These are phyloP conservation scores for Hemicentrotus pulcherrimus DNA, from an alignment of 35 echinoderm and acorn worm species.

Conservation along the genomic window DNA sequence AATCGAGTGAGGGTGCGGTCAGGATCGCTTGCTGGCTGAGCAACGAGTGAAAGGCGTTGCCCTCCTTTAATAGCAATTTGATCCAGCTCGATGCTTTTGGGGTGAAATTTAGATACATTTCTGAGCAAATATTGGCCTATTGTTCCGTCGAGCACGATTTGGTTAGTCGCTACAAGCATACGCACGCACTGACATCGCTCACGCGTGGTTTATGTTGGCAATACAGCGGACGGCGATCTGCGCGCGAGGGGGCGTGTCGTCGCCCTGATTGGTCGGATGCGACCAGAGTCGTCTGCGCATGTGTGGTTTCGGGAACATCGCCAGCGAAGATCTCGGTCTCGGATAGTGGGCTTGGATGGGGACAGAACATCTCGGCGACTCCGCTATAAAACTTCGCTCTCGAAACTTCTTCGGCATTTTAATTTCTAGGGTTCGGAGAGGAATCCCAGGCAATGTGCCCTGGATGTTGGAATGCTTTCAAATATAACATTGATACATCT, in stretches of 20 bases:
- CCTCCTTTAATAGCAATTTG: constrained; percentile 25
- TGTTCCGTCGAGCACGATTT: not conserved
- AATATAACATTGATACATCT: not conserved
- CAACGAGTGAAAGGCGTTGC: not conserved
- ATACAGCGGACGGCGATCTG: no score
- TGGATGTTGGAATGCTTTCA: not conserved
- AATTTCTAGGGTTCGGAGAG: not conserved
- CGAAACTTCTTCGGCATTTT: not conserved
- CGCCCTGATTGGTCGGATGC: not conserved
- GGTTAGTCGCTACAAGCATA: not conserved
- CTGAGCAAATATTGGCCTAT: not conserved
- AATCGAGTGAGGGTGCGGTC: not conserved
- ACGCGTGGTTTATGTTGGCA: not conserved
- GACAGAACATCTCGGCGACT: constrained; percentile 6
- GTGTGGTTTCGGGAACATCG: not conserved
- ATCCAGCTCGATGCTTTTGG: constrained; percentile 27
- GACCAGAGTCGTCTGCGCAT: not conserved
- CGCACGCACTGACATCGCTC: constrained; percentile 21
- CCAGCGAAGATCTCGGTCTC: not conserved
- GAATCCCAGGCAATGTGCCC: not conserved
- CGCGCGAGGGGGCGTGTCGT: constrained; percentile 31
- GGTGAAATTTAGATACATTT: constrained; percentile 42
- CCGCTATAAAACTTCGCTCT: constrained; percentile 10
- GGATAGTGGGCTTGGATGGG: not conserved
- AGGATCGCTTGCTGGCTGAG: not conserved